A percentile compares a stretch with the other conserved stretches of the same genome.
phyloP scores from a whole-genome alignment of 1,140 invertebrate species.

The Heliconius hermathena region DNA sequence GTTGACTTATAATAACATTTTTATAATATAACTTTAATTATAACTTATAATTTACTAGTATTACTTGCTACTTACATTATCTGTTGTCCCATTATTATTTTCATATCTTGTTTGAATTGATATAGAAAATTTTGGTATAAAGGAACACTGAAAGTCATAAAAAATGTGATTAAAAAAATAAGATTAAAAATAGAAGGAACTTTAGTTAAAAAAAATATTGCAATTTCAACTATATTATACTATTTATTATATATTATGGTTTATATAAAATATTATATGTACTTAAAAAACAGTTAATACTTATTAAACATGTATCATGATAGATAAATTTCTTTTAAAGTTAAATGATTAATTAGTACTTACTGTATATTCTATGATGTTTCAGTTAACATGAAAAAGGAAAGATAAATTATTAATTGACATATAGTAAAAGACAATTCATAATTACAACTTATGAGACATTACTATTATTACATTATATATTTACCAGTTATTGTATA shows the following conservation, averaged over 20 bases:
- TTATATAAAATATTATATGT: too few relatives aligned
- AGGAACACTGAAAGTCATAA: slow-evolving; percentile 90
- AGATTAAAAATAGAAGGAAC: not conserved
- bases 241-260: too few relatives aligned
- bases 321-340: slow-evolving; percentile 16
- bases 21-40: too few relatives aligned
- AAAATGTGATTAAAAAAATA: not conserved
- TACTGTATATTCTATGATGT: slow-evolving; percentile 67
- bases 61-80: slow-evolving; percentile 88
- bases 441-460: slow-evolving; percentile 7
- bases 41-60: too few relatives aligned
- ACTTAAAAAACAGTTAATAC: not conserved
- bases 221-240: too few relatives aligned
- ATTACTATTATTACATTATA: not conserved
- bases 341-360: slow-evolving; percentile 44
- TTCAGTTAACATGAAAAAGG: slow-evolving; percentile 48
- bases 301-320: not conserved
- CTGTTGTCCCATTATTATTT: slow-evolving; percentile 92
- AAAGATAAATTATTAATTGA: slow-evolving; percentile 39
- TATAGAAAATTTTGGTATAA: slow-evolving; percentile 93
- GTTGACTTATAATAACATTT: not conserved
- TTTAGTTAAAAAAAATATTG: not conserved
- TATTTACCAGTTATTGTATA: slow-evolving; percentile 92
- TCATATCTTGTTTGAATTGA: slow-evolving; percentile 95
- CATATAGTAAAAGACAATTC: slow-evolving; percentile 1